phyloP scores from a whole-genome alignment of 1,140 invertebrate species.

The Cherax quadricarinatus region DNA sequence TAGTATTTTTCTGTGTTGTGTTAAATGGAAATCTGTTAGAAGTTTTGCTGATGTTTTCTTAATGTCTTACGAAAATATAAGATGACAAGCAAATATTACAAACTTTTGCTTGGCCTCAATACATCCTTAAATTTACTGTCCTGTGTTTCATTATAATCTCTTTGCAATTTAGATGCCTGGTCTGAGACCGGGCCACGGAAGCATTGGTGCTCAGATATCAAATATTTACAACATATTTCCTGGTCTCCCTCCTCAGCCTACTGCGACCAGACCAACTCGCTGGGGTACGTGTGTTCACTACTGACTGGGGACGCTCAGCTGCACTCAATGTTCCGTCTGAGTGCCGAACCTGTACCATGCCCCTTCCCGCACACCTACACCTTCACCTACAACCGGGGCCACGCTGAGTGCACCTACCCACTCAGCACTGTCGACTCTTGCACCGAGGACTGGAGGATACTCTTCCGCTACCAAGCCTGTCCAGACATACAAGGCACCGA shows the following conservation, averaged over 20 bases:
- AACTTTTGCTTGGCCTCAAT: no score
- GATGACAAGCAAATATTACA: no score
- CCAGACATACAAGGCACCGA: slow-evolving; percentile 83
- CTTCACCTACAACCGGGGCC: slow-evolving; percentile 89
- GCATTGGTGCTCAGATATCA: no score
- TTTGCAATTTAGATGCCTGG: no score
- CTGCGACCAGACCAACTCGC: slow-evolving; percentile 51
- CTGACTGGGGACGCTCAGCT: slow-evolving; percentile 92
- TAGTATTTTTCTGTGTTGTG: no score
- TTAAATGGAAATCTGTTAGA: no score
- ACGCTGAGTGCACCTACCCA: slow-evolving; percentile 86
- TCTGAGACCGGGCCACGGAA: no score
- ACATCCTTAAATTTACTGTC: no score
- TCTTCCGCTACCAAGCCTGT: slow-evolving; percentile 94
- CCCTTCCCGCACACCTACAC: slow-evolving; percentile 83
- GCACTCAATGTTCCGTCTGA: slow-evolving; percentile 91
- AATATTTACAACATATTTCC: no score
- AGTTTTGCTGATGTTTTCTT: no score
- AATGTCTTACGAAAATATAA: no score
- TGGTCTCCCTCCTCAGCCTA: slow-evolving; percentile 25
- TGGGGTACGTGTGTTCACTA: slow-evolving; percentile 82
- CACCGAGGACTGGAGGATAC: slow-evolving; percentile 86
- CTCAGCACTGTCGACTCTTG: slow-evolving; percentile 88
- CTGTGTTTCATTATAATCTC: no score
- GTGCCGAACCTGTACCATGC: slow-evolving; percentile 78